A percentile compares a stretch with the other conserved stretches of the same genome.
Conservation (phyloP, 2,113 vertebrate species). For the Dascyllus trimaculatus region DNA sequence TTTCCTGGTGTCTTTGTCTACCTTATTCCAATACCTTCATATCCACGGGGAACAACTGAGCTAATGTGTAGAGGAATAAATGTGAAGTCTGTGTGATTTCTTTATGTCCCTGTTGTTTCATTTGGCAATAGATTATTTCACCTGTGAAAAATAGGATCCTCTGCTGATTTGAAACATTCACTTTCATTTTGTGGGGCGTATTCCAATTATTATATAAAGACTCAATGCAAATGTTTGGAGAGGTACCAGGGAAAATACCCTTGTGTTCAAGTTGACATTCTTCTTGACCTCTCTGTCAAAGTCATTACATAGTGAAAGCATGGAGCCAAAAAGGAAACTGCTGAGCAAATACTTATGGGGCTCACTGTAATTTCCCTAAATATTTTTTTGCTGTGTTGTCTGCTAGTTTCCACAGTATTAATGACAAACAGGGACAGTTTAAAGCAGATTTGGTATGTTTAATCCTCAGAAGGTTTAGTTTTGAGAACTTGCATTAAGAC, state of each 20-base stretch:
- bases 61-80: conserved; percentile 3
- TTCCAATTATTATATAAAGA: not conserved
- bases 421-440: conserved; percentile 40
- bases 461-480: conserved; percentile 46
- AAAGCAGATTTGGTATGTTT: conserved; percentile 38
- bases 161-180: too few species aligned
- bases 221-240: not conserved
- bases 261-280: conserved; percentile 23
- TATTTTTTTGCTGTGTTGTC: conserved; percentile 18
- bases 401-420: conserved; percentile 29
- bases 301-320: conserved; percentile 13
- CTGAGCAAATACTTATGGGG: conserved; percentile 25
- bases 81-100: not conserved
- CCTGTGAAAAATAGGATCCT: too few species aligned
- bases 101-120: not conserved
- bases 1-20: conserved; percentile 35
- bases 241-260: not conserved
- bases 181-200: too few species aligned
- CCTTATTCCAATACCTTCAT: conserved; percentile 30
- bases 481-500: conserved; percentile 17
- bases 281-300: conserved; percentile 23
- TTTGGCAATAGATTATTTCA: not conserved
- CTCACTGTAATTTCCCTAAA: conserved; percentile 25
- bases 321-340: conserved; percentile 7
- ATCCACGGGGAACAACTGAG: conserved; percentile 10